Conservation (phyloP, 2,113 vertebrate genomes). For the Aix galericulata region DNA sequence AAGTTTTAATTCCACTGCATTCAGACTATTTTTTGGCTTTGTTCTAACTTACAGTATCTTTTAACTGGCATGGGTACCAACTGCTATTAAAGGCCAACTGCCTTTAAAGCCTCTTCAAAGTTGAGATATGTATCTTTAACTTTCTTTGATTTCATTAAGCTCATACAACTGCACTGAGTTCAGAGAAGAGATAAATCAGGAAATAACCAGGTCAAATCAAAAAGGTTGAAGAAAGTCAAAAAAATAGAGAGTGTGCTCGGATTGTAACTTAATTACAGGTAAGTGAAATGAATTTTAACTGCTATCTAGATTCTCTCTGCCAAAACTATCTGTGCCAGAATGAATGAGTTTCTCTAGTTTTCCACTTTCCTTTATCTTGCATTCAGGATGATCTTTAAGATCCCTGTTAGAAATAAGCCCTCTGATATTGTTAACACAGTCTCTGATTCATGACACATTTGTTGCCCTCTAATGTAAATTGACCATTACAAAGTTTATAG, state of each 20-base stretch:
- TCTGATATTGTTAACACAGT: background rate
- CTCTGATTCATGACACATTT: conserved; percentile 8
- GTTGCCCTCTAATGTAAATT: background rate
- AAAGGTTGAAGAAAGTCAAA: background rate
- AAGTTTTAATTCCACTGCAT: background rate
- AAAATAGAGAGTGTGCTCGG: background rate
- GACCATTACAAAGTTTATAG: background rate
- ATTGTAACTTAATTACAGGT: background rate
- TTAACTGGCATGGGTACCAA: background rate
- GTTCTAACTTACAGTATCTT: background rate
- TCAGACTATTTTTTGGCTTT: background rate
- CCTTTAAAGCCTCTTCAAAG: background rate
- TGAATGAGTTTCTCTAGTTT: background rate
- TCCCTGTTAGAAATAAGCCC: background rate
- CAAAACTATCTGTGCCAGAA: background rate
- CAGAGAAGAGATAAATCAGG: background rate
- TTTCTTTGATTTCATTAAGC: background rate
- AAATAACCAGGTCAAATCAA: background rate
- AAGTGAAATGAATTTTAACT: background rate
- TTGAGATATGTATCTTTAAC: background rate
- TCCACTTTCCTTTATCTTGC: background rate
- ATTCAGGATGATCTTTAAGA: background rate
- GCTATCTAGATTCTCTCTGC: background rate
- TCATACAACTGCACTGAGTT: background rate
- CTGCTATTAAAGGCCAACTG: background rate